These are phyloP conservation scores for Sebastes vulpes DNA, from an alignment of 2,797 vertebrate genomes.

Conservation along the genomic window DNA sequence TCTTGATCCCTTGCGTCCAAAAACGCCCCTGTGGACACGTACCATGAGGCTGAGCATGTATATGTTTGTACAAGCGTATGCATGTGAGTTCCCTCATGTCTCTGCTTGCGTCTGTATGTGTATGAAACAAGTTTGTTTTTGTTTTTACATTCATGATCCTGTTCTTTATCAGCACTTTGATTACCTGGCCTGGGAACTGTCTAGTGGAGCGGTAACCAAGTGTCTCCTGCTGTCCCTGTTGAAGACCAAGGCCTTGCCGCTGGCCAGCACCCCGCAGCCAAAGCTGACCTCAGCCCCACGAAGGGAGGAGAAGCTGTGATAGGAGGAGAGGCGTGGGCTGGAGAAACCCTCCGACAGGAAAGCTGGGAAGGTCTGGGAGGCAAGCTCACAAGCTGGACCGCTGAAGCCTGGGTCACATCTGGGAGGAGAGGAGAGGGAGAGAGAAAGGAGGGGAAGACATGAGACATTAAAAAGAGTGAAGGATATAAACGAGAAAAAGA, in stretches of 20 bases:
- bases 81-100: neutral
- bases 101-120: neutral
- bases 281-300: slow-evolving; percentile 98
- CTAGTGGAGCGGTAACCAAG: slow-evolving; percentile 93
- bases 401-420: slow-evolving; percentile 98
- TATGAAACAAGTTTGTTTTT: neutral
- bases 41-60: neutral
- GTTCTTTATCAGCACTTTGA: neutral
- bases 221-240: slow-evolving; percentile 96
- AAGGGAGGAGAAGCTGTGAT: slow-evolving; percentile 97
- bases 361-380: slow-evolving; percentile 94
- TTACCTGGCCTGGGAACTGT: slow-evolving; percentile 98
- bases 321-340: slow-evolving; percentile 94
- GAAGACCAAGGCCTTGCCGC: slow-evolving; percentile 97
- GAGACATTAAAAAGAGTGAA: slow-evolving; percentile 14
- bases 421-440: neutral
- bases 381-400: slow-evolving; percentile 94
- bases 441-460: neutral
- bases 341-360: slow-evolving; percentile 97
- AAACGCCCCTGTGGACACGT: no score
- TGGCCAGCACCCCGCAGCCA: slow-evolving; percentile 95
- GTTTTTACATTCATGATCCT: neutral
- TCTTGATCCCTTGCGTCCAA: accelerated
- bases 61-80: neutral
- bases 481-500: slow-evolving; percentile 22